These are phyloP conservation scores for Rostratula benghalensis DNA, from an alignment of 2,113 vertebrate genomes.

Conservation along the genomic window DNA sequence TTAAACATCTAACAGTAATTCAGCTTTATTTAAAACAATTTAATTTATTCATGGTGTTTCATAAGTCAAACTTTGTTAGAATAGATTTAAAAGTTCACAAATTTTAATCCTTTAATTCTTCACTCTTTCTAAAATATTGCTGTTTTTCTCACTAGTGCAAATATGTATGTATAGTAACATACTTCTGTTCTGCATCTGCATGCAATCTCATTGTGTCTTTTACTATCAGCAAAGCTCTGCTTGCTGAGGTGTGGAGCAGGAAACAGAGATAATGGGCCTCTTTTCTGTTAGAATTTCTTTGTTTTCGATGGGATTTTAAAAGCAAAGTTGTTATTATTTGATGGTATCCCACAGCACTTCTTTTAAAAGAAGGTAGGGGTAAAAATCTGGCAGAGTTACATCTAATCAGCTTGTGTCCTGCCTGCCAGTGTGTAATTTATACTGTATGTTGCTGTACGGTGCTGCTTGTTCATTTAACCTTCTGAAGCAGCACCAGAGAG, in stretches of 20 bases:
- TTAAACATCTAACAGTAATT: background rate
- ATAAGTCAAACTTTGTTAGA: background rate
- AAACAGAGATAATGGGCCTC: background rate
- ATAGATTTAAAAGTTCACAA: background rate
- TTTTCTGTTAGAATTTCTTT: background rate
- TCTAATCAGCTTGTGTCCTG: background rate
- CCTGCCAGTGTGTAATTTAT: accelerated
- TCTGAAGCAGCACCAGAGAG: background rate
- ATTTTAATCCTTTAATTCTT: background rate
- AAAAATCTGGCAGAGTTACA: background rate
- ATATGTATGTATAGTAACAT: background rate
- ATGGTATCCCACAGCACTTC: background rate
- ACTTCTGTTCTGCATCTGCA: background rate
- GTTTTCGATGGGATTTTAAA: background rate
- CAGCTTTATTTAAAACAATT: background rate
- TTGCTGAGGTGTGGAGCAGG: background rate
- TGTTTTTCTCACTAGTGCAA: background rate
- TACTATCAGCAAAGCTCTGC: background rate
- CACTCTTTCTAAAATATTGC: background rate
- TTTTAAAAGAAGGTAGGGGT: background rate
- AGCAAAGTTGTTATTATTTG: background rate
- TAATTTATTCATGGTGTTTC: background rate
- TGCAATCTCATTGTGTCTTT: background rate
- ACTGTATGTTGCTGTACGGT: background rate
- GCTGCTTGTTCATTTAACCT: background rate